Evolutionary conservation across 2,113 vertebrate species (phyloP).

Genomic region (Pollachius pollachius): DNA sequence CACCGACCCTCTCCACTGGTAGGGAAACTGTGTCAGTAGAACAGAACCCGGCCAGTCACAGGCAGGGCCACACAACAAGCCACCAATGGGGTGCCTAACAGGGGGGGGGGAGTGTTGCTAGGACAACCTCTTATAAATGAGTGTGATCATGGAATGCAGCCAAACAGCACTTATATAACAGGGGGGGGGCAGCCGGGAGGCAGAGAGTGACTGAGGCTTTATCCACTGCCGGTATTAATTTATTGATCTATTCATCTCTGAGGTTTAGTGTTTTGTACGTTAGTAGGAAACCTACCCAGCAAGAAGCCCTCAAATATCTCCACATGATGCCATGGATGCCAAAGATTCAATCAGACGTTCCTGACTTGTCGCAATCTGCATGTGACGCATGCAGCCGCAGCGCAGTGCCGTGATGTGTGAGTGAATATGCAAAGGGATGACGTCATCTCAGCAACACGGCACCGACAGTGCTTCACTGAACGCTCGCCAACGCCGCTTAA

Average conservation of each 20-base stretch:
- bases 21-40: constrained; percentile 78
- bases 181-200: constrained; percentile 36
- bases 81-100: constrained; percentile 50
- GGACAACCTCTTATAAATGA: constrained; percentile 72
- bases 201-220: constrained; percentile 53
- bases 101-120: constrained; percentile 55
- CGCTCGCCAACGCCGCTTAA: constrained; percentile 36
- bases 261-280: constrained; percentile 23
- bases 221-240: constrained; percentile 62
- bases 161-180: constrained; percentile 77
- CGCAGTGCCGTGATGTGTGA: constrained; percentile 27
- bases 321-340: constrained; percentile 3
- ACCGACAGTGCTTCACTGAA: constrained; percentile 34
- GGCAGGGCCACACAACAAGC: constrained; percentile 1
- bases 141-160: constrained; percentile 70
- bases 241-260: constrained; percentile 20
- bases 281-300: constrained; percentile 24
- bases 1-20: constrained; percentile 28
- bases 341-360: background rate
- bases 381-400: constrained; percentile 37
- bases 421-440: background rate
- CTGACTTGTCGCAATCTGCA: background rate
- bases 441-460: too few species aligned
- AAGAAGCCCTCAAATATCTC: constrained; percentile 23
- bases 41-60: constrained; percentile 55